Evolutionary conservation across 1,140 invertebrate genomes (phyloP).

Genomic region (Dendroctonus ponderosae): DNA sequence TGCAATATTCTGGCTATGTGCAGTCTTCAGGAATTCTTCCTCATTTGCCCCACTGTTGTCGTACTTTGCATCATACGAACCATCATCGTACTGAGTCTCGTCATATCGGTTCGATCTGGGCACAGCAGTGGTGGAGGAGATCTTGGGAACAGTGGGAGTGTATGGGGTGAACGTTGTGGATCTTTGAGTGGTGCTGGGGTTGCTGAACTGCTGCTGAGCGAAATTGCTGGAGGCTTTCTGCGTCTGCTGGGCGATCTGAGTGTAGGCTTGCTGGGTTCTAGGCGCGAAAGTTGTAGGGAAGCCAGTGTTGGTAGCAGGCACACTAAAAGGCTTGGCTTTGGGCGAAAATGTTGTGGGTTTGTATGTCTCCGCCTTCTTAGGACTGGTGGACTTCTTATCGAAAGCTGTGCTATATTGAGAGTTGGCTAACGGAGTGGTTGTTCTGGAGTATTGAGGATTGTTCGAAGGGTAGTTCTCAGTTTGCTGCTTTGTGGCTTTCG

Average conservation of each 20-base stretch:
- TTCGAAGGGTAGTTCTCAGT: slow-evolving; percentile 39
- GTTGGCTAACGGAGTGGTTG: slow-evolving; percentile 17
- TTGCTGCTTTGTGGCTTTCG: slow-evolving; percentile 27
- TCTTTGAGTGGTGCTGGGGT: slow-evolving; percentile 40
- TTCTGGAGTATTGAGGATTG: slow-evolving; percentile 35
- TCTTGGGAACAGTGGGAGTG: slow-evolving; percentile 49
- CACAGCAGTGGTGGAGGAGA: slow-evolving; percentile 46
- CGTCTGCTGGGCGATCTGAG: slow-evolving; percentile 43
- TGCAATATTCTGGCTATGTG: slow-evolving; percentile 66
- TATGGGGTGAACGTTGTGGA: slow-evolving; percentile 47
- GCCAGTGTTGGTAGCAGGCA: slow-evolving; percentile 25
- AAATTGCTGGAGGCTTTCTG: slow-evolving; percentile 18
- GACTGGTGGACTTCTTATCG: slow-evolving; percentile 41
- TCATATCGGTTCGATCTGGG: slow-evolving; percentile 47
- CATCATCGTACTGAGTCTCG: slow-evolving; percentile 50
- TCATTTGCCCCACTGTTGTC: slow-evolving; percentile 45
- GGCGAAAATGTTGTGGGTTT: slow-evolving; percentile 45
- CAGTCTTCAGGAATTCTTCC: slow-evolving; percentile 63
- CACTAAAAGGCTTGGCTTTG: slow-evolving; percentile 41
- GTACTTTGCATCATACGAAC: slow-evolving; percentile 47
- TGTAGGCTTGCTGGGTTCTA: slow-evolving; percentile 41
- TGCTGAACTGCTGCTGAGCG: slow-evolving; percentile 9
- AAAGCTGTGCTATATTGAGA: slow-evolving; percentile 21
- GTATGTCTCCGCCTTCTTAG: slow-evolving; percentile 39
- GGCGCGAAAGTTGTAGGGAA: slow-evolving; percentile 46